Evolutionary conservation across 1,140 invertebrate species (phyloP), one percentile per base, ranked within the genome.

Genomic region (Drosophila burlai): DNA sequence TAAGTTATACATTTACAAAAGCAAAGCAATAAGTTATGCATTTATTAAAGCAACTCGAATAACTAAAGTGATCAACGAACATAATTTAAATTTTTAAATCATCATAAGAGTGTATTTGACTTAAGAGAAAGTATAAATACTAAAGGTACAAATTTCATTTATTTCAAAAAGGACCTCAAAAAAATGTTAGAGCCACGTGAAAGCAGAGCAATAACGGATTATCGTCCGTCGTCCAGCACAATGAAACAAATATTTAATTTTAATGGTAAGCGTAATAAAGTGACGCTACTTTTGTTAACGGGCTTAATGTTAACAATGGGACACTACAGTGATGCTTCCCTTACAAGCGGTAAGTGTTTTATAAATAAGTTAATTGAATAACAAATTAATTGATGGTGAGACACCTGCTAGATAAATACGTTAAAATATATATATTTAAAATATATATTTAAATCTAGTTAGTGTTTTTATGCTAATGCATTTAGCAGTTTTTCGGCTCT

Each of bases 131-230:
- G 31, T 54, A 34, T 21, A 36, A 31, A 42, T 42, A 42, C 16
- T 42, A 42, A 18, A 43, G 7, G 2, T 8, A 9, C 21, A 1
- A 5, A 10, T 2, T 34, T 36, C 10, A 42, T n/a, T 29, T 45
- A n/a, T 77, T 72, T 72, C 11, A 54, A 69, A 58, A 47, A 45
- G 52, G 38, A 21, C 15, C 4, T 24, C 11, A 11, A 13, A 59
- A 57, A 47, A 36, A 72, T 72, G 68, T 29, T 71, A 21, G 65
- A 72, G 21, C 65, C 68, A 34, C 68, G 66, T 29, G 24, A 71
- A 72, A 36, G 16, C 11, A 47, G 15, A 18, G 54, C 8, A 24
- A 46, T 47, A 7, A 15, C n/a, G 7, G 18, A 26, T 24, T 16
- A n/a, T 34, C 5, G 13, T n/a, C 18, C 42, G 9, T n/a, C 10